Conservation (phyloP, 1,140 invertebrate genomes). For the Harpegnathos saltator region DNA sequence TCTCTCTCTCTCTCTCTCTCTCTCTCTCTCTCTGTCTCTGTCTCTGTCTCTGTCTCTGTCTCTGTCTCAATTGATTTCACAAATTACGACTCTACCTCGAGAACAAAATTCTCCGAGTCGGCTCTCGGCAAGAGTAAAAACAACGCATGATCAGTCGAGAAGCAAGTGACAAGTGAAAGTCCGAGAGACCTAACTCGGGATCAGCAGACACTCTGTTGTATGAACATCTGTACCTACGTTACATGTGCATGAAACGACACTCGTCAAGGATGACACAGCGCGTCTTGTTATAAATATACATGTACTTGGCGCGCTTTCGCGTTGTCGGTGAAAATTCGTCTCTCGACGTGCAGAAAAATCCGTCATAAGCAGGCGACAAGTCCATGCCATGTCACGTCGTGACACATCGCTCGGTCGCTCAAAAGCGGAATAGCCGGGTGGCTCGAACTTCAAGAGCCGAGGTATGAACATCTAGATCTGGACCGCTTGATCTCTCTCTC, state of each 20-base stretch:
- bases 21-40: too few relatives aligned
- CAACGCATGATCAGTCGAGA: too few relatives aligned
- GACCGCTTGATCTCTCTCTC: slow-evolving; percentile 7
- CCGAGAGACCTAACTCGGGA: neutral
- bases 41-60: too few relatives aligned
- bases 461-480: slow-evolving; percentile 30
- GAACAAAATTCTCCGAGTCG: too few relatives aligned
- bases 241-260: neutral
- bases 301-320: slow-evolving; percentile 24
- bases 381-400: slow-evolving; percentile 26
- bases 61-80: too few relatives aligned
- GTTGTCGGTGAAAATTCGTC: slow-evolving; percentile 34
- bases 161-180: neutral
- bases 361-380: slow-evolving; percentile 18
- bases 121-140: too few relatives aligned
- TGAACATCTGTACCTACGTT: neutral
- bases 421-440: slow-evolving; percentile 22
- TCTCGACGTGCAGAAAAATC: neutral
- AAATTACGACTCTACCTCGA: too few relatives aligned
- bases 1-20: too few relatives aligned
- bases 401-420: slow-evolving; percentile 22
- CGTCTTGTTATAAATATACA: neutral
- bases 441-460: slow-evolving; percentile 30
- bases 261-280: slow-evolving; percentile 13
- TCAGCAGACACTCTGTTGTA: neutral